Evolutionary conservation across 2,797 vertebrate genomes (phyloP).

Genomic region (Enteromius mattozi): DNA sequence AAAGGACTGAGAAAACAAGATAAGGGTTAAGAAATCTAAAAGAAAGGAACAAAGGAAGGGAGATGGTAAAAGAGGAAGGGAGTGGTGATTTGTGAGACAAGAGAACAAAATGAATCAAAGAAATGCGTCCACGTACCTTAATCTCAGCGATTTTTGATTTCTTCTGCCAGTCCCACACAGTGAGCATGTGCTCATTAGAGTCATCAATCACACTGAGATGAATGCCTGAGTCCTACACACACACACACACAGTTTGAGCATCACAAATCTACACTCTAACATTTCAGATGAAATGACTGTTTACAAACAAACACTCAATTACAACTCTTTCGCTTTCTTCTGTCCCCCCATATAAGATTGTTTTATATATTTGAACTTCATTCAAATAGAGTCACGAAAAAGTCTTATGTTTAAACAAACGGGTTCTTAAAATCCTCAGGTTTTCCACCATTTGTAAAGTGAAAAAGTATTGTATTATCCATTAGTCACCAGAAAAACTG

Average conservation of each 20-base stretch:
- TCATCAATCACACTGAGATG: slow-evolving; percentile 96
- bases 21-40: neutral
- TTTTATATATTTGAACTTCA: neutral
- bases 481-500: neutral
- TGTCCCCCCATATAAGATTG: neutral
- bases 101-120: neutral
- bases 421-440: neutral
- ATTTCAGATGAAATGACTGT: neutral
- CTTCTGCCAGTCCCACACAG: slow-evolving; percentile 97
- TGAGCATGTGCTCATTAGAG: slow-evolving; percentile 98
- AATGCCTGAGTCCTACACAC: slow-evolving; percentile 88
- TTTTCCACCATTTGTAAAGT: neutral
- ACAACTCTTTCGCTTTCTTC: neutral
- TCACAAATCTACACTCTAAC: neutral
- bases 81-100: neutral
- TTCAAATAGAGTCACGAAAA: neutral
- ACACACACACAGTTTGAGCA: slow-evolving; percentile 22
- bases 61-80: neutral
- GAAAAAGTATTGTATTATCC: neutral
- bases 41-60: neutral
- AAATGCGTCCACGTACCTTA: slow-evolving; percentile 81
- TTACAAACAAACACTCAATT: neutral
- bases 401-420: neutral
- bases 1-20: neutral
- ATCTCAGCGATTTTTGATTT: slow-evolving; percentile 95